phyloP scores from a whole-genome alignment of 1,140 invertebrate genomes.

The Drosophila sulfurigaster region DNA sequence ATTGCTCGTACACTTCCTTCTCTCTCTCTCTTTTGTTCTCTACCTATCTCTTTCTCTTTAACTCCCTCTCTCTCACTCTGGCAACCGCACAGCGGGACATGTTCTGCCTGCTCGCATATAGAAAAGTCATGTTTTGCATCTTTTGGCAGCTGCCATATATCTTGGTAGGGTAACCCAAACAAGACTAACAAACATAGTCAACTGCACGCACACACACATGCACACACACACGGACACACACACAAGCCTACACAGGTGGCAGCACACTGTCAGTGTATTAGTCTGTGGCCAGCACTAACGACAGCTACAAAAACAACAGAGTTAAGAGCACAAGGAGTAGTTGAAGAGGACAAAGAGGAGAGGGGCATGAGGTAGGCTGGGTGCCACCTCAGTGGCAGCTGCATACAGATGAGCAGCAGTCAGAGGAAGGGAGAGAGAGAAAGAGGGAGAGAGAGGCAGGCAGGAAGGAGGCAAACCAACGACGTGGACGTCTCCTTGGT shows the following conservation, averaged over 20 bases:
- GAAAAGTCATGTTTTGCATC: slow-evolving; percentile 76
- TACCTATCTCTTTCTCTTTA: neutral
- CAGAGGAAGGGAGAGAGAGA: no score
- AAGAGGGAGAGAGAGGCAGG: neutral
- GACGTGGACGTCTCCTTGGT: slow-evolving; percentile 55
- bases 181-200: slow-evolving; percentile 67
- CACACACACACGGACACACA: slow-evolving; percentile 13
- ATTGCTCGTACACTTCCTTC: slow-evolving; percentile 15
- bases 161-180: slow-evolving; percentile 60
- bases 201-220: slow-evolving; percentile 34
- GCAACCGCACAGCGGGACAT: slow-evolving; percentile 35
- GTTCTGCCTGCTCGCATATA: slow-evolving; percentile 41
- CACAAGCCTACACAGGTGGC: slow-evolving; percentile 33
- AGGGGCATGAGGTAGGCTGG: slow-evolving; percentile 10
- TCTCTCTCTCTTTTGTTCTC: neutral
- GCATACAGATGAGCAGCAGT: slow-evolving; percentile 48
- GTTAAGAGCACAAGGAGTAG: neutral
- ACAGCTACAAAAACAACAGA: slow-evolving; percentile 45
- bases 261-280: slow-evolving; percentile 65
- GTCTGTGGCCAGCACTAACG: slow-evolving; percentile 56
- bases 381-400: slow-evolving; percentile 20
- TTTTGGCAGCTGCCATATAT: slow-evolving; percentile 80
- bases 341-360: neutral
- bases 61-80: neutral
- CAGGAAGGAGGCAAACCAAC: neutral